Evolutionary conservation across 2,888 invertebrate genomes (phyloP).

Genomic region (Smittia sp.): DNA sequence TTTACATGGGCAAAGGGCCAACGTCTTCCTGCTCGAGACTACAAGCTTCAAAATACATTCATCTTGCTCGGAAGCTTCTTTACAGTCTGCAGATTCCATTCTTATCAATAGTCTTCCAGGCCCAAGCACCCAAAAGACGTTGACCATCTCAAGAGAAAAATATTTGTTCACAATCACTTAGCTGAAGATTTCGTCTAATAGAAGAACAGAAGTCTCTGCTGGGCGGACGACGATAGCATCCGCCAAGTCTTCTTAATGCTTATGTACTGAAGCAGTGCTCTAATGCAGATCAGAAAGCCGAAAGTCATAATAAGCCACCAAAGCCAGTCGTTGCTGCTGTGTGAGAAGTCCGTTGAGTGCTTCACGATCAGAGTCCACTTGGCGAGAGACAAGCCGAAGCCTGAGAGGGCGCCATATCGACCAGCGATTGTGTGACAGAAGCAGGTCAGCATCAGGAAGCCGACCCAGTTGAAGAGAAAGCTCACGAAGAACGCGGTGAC

Average conservation of each 20-base stretch:
- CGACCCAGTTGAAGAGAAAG: constrained; percentile 94
- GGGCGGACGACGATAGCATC: constrained; percentile 78
- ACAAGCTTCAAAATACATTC: too few relatives aligned
- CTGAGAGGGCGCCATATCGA: constrained; percentile 87
- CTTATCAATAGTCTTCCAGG: too few relatives aligned
- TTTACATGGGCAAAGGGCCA: too few relatives aligned
- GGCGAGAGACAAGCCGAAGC: constrained; percentile 87
- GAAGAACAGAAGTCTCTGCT: constrained; percentile 83
- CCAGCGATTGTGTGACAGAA: constrained; percentile 93
- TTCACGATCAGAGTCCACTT: constrained; percentile 95
- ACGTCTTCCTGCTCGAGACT: too few relatives aligned
- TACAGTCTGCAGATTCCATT: too few relatives aligned
- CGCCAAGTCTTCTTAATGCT: constrained; percentile 89
- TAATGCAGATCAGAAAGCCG: constrained; percentile 81
- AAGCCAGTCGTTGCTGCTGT: constrained; percentile 81
- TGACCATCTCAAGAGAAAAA: too few relatives aligned
- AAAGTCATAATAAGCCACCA: constrained; percentile 93
- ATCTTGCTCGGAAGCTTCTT: too few relatives aligned
- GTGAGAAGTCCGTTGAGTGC: constrained; percentile 73
- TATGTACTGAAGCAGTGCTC: constrained; percentile 82
- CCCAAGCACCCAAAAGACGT: too few relatives aligned
- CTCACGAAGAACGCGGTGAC: constrained; percentile 92
- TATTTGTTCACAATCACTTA: too few relatives aligned
- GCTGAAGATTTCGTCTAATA: constrained; percentile 58
- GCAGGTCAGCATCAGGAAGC: constrained; percentile 86